A percentile compares a stretch with the other conserved stretches of the same genome.
These are phyloP conservation scores for Garrulus glandarius DNA, from an alignment of 2,797 vertebrate species.

Conservation along the genomic window DNA sequence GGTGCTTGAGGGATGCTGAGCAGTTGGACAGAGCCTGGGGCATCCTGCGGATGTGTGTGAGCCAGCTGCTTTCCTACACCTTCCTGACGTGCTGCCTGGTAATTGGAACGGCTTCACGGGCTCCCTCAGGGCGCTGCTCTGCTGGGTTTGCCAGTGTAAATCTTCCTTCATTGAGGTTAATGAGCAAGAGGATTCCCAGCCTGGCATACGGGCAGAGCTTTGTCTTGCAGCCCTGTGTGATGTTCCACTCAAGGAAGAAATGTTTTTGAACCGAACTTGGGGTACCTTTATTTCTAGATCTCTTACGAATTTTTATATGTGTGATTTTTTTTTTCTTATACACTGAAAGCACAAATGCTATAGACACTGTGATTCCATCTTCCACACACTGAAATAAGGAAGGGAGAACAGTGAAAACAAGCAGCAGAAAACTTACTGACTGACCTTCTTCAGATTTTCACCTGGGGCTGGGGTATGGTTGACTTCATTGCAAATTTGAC, in stretches of 20 bases:
- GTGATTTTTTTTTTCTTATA: neutral
- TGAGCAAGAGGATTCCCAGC: neutral
- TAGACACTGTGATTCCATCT: neutral
- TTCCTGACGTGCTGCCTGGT: neutral
- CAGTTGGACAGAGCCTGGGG: neutral
- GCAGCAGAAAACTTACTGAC: neutral
- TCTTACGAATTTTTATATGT: neutral
- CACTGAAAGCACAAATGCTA: neutral
- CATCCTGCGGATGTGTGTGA: neutral
- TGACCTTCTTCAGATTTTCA: neutral
- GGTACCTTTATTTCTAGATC: neutral
- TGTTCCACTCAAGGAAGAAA: neutral
- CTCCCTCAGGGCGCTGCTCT: neutral
- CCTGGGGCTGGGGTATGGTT: neutral
- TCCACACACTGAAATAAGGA: neutral
- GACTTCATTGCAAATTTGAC: neutral
- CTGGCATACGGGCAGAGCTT: neutral
- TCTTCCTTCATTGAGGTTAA: neutral
- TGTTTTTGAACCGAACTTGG: neutral
- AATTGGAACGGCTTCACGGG: neutral
- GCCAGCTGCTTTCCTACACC: neutral
- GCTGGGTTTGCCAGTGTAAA: neutral
- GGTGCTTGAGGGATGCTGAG: neutral
- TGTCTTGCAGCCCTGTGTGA: neutral
- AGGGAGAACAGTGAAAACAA: neutral